These are phyloP conservation scores for Garrulus glandarius DNA, from an alignment of 2,797 vertebrate species.

Conservation along the genomic window DNA sequence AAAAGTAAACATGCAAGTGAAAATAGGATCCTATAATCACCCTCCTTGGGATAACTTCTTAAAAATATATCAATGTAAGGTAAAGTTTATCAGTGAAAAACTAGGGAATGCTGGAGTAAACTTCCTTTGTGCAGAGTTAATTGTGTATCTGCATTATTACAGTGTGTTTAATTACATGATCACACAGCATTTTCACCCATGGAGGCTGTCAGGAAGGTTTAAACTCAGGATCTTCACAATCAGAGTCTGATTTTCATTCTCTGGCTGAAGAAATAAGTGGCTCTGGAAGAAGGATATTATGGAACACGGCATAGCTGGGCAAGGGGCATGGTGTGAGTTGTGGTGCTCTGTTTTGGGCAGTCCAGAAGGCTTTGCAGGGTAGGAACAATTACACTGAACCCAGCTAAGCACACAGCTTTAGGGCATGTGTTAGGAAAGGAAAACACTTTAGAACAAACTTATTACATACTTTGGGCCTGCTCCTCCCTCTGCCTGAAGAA, in stretches of 20 bases:
- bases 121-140: not conserved
- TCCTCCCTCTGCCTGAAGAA: slow-evolving; percentile 52
- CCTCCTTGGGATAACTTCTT: not conserved
- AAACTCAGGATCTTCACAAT: not conserved
- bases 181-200: not conserved
- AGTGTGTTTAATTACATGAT: not conserved
- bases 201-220: not conserved
- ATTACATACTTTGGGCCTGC: slow-evolving; percentile 40
- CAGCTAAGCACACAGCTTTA: slow-evolving; percentile 52
- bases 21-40: not conserved
- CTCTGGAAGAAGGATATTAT: not conserved
- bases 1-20: not conserved
- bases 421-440: slow-evolving; percentile 40
- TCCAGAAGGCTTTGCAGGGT: not conserved
- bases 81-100: not conserved
- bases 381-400: slow-evolving; percentile 8
- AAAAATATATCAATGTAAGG: not conserved
- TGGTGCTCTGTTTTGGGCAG: not conserved
- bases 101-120: not conserved
- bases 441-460: slow-evolving; percentile 56
- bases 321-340: not conserved
- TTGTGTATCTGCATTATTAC: not conserved
- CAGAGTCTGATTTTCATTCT: not conserved
- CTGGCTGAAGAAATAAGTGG: not conserved
- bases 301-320: not conserved